A percentile compares a stretch with the other conserved stretches of the same genome.
These are phyloP conservation scores for Drosophila kurseongensis DNA, from an alignment of 1,140 invertebrate species.

Conservation along the genomic window DNA sequence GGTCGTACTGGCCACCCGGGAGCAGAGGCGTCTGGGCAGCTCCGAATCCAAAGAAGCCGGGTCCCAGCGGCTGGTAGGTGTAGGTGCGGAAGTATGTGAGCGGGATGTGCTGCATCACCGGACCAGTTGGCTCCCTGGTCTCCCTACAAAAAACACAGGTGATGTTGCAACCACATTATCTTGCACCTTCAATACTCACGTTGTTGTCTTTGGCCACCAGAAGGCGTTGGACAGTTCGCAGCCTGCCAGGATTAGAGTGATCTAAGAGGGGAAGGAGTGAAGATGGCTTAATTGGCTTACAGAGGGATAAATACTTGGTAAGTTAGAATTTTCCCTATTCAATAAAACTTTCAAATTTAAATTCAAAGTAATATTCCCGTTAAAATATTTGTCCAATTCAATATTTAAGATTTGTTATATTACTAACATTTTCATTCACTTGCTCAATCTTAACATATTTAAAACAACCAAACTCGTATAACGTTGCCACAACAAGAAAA, in stretches of 20 bases:
- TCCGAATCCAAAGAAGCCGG: slow-evolving; percentile 63
- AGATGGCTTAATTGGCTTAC: neutral
- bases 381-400: too few species aligned
- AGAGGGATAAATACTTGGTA: neutral
- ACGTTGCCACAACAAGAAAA: too few species aligned
- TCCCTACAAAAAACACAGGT: slow-evolving; percentile 34
- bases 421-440: too few species aligned
- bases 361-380: too few species aligned
- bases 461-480: too few species aligned
- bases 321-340: neutral
- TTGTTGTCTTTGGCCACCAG: slow-evolving; percentile 73
- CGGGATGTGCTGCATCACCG: slow-evolving; percentile 74
- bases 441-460: too few species aligned
- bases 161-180: neutral
- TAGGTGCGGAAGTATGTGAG: slow-evolving; percentile 82
- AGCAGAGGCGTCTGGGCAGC: slow-evolving; percentile 67
- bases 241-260: slow-evolving; percentile 14
- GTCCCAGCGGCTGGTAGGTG: slow-evolving; percentile 70
- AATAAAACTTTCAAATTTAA: too few species aligned
- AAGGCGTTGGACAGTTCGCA: slow-evolving; percentile 43
- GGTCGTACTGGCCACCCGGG: slow-evolving; percentile 52
- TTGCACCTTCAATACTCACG: slow-evolving; percentile 44
- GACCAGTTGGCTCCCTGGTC: slow-evolving; percentile 34
- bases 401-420: too few species aligned
- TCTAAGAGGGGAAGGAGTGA: slow-evolving; percentile 14